These are phyloP conservation scores for Sebastes cheni DNA, from an alignment of 2,797 vertebrate genomes.

Conservation along the genomic window DNA sequence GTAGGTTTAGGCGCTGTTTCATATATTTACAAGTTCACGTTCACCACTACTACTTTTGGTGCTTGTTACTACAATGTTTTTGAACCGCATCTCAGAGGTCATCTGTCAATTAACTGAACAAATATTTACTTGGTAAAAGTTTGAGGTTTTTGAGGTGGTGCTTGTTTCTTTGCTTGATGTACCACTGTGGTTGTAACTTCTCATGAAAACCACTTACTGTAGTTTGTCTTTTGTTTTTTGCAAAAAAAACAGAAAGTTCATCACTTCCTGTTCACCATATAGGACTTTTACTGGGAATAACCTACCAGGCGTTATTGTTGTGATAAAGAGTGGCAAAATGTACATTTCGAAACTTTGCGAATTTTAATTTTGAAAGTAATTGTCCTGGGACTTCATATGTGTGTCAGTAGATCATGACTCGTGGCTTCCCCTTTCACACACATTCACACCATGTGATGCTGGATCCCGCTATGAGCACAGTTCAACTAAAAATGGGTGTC, in stretches of 20 bases:
- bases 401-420: slow-evolving; percentile 32
- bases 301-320: neutral
- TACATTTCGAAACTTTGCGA: neutral
- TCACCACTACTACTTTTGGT: neutral
- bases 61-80: neutral
- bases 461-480: neutral
- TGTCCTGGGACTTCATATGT: neutral
- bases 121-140: neutral
- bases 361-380: neutral
- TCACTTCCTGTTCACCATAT: too few species aligned
- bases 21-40: neutral
- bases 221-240: neutral
- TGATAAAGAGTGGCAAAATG: neutral
- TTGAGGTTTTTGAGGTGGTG: neutral
- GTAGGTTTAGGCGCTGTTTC: neutral
- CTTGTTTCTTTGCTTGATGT: neutral
- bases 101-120: neutral
- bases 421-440: slow-evolving; percentile 16
- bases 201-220: neutral
- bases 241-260: neutral
- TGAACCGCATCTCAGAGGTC: neutral
- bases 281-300: neutral
- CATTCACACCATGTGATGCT: neutral
- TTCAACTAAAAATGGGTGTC: neutral
- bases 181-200: neutral